Conservation (phyloP, 92 coral and sea anemone genomes). For the Porites rus region DNA sequence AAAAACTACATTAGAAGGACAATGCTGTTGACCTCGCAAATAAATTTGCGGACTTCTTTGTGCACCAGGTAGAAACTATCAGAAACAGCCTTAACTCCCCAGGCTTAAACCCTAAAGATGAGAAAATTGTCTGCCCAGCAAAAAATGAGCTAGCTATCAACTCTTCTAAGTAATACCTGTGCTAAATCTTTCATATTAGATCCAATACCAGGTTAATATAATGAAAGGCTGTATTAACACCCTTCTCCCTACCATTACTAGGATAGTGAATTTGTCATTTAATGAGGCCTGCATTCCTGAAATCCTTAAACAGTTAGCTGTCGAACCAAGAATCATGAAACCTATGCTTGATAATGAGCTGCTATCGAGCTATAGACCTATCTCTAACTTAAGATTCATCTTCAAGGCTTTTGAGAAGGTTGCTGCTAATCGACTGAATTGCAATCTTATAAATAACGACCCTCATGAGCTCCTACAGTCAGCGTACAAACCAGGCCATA, state of each 20-base stretch:
- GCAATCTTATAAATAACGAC: slow-evolving; percentile 36
- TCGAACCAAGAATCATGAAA: slow-evolving; percentile 25
- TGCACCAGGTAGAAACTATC: slow-evolving; percentile 7
- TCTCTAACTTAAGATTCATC: slow-evolving; percentile 1
- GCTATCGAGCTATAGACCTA: slow-evolving; percentile 44
- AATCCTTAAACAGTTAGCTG: too few relatives aligned
- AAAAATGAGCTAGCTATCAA: too few relatives aligned
- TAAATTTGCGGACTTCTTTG: slow-evolving; percentile 34
- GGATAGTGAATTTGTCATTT: too few relatives aligned
- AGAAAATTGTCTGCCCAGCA: too few relatives aligned
- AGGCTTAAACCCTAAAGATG: neutral
- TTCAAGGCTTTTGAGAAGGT: slow-evolving; percentile 59
- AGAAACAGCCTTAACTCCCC: slow-evolving; percentile 24
- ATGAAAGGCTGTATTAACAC: too few relatives aligned
- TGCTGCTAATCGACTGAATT: slow-evolving; percentile 35
- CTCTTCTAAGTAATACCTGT: too few relatives aligned
- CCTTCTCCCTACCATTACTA: too few relatives aligned
- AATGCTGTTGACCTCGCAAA: slow-evolving; percentile 33
- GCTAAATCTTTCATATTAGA: too few relatives aligned
- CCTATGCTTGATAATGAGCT: slow-evolving; percentile 43
- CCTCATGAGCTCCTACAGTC: slow-evolving; percentile 51
- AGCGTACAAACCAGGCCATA: slow-evolving; percentile 49
- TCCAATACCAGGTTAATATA: too few relatives aligned
- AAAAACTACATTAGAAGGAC: slow-evolving; percentile 8
- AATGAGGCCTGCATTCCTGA: too few relatives aligned